Base-by-base conservation (phyloP, 2,888 invertebrate genomes). In the Mythimna pallens region DNA sequence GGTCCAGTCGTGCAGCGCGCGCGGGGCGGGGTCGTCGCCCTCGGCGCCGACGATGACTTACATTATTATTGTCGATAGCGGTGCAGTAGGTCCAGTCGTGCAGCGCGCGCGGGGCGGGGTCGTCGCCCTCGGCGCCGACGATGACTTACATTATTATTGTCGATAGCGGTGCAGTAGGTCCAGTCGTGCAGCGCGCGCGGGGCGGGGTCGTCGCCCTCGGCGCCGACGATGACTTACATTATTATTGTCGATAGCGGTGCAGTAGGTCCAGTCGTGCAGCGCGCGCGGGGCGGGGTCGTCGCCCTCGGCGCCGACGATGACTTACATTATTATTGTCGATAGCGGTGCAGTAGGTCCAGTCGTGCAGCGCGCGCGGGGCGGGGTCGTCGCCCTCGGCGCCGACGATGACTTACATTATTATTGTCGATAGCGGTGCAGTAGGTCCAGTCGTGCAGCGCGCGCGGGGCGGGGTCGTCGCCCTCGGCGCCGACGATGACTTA, bases 61-160 rank as follows among this genome's bases (percentile, higher is more conserved):
- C 61, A 0, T 61, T 61, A 2, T 61, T 61, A 25, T 90, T 88
- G 12, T 94, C 94, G 0, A 88, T 70, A 3, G 91, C 87, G 12
- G 93, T 92, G 86, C 90, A 89, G 73, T 93, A 95, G 0, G 90
- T 89, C 95, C 96, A 96, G 79, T 91, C 88, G 93, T 95, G 83
- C 36, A 94, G 89, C 66, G 94, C 88, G 73, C 84, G 93, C 73
- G 90, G 92, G n/a, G n/a, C n/a, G n/a, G n/a, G n/a, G n/a, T n/a
- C n/a, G n/a, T n/a, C n/a, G n/a, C n/a, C n/a, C n/a, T n/a, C n/a
- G n/a, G n/a, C n/a, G n/a, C n/a, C n/a, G 14, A 12, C 5, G 47
- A 6, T 47, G 47, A 14, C 40, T 36, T 8, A 61, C 61, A 0
- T 61, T 61, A 2, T 61, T 61, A 25, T 90, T 88, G 12, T 94